These are phyloP conservation scores for Acromyrmex echinatior DNA, from an alignment of 1,140 invertebrate species.

Conservation along the genomic window DNA sequence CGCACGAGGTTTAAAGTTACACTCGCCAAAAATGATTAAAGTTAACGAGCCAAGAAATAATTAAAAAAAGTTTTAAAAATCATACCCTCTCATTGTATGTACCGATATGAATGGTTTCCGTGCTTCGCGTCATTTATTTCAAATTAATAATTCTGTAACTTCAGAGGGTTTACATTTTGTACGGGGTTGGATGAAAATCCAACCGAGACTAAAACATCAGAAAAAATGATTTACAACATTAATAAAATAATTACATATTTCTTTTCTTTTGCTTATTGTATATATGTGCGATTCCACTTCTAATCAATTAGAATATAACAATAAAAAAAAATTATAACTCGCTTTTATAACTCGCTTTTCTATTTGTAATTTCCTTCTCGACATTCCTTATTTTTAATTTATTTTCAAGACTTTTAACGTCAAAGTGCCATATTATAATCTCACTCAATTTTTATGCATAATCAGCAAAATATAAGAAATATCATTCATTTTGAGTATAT, in stretches of 20 bases:
- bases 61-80: slow-evolving; percentile 57
- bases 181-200: neutral
- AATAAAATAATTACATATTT: neutral
- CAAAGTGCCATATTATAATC: neutral
- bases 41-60: slow-evolving; percentile 58
- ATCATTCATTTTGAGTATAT: neutral
- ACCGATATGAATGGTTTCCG: slow-evolving; percentile 10
- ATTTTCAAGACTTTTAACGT: neutral
- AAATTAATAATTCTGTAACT: slow-evolving; percentile 32
- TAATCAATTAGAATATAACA: neutral
- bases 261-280: neutral
- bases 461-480: neutral
- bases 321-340: neutral
- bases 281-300: neutral
- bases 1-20: slow-evolving; percentile 46
- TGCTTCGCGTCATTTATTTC: slow-evolving; percentile 41
- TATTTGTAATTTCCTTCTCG: neutral
- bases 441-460: neutral
- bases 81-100: slow-evolving; percentile 5
- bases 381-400: neutral
- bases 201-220: neutral
- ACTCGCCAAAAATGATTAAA: slow-evolving; percentile 41
- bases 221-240: slow-evolving; percentile 14
- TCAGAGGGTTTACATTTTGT: slow-evolving; percentile 1
- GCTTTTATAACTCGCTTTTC: neutral